Conservation (phyloP, 2,888 invertebrate genomes). For the Torymus aiolomorphi region DNA sequence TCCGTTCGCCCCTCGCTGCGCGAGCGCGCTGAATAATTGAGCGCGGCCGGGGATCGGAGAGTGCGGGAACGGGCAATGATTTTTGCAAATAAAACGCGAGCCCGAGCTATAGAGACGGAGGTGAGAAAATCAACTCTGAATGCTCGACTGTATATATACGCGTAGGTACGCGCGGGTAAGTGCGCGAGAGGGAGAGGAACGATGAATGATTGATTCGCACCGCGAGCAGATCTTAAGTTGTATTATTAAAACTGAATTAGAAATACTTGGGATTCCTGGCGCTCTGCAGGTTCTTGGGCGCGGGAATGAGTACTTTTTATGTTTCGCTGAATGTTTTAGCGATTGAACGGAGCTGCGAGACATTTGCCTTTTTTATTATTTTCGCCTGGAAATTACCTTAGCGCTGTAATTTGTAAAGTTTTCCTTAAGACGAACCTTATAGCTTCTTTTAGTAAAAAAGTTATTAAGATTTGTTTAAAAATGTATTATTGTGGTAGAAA, state of each 20-base stretch:
- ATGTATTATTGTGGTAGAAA: no score
- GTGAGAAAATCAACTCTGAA: constrained; percentile 11
- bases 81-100: constrained; percentile 46
- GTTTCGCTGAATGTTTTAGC: no score
- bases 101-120: neutral
- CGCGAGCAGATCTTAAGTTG: constrained; percentile 9
- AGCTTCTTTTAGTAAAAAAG: no score
- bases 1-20: neutral
- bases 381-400: no score
- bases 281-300: neutral
- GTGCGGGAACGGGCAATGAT: constrained; percentile 43
- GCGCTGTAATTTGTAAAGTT: no score
- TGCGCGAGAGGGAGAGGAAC: no score
- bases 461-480: no score
- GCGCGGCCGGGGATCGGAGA: constrained; percentile 3
- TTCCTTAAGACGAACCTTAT: no score
- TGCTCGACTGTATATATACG: neutral
- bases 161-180: neutral
- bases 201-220: constrained; percentile 21
- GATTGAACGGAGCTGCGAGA: no score
- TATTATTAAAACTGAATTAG: constrained; percentile 15
- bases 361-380: no score
- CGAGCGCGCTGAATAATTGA: constrained; percentile 33
- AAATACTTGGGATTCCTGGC: neutral
- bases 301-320: no score